phyloP scores from a whole-genome alignment of 2,113 vertebrate genomes.

The Sapayoa aenigma region DNA sequence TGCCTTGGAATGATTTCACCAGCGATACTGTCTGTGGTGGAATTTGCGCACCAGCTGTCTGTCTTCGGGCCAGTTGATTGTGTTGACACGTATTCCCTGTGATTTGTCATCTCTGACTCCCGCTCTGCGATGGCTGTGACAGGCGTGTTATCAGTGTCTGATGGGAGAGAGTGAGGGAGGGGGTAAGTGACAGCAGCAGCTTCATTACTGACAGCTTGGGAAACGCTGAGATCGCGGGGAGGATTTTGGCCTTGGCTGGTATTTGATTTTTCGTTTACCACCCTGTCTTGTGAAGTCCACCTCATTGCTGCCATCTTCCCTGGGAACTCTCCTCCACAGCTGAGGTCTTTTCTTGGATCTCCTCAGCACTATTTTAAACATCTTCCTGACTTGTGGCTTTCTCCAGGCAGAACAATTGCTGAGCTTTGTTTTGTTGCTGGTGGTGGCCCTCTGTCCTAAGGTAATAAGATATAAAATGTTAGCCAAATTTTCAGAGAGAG shows the following conservation, averaged over 20 bases:
- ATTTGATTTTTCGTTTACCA: neutral
- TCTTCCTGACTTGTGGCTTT: neutral
- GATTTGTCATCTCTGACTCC: conserved; percentile 61
- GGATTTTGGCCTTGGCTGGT: neutral
- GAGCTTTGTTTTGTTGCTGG: neutral
- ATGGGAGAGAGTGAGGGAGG: neutral
- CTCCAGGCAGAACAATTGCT: neutral
- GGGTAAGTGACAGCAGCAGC: conserved; percentile 31
- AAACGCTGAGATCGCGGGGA: neutral
- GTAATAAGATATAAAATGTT: neutral
- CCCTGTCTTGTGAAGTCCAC: rapidly evolving
- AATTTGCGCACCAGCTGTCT: conserved; percentile 63
- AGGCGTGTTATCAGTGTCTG: conserved; percentile 46
- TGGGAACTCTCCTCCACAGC: neutral
- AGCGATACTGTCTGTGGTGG: conserved; percentile 27
- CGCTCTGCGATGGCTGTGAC: conserved; percentile 23
- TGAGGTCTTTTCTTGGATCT: neutral
- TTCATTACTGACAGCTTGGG: neutral
- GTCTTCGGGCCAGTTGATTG: conserved; percentile 56
- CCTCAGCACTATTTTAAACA: rapidly evolving
- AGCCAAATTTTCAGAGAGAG: neutral
- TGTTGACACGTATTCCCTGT: conserved; percentile 60
- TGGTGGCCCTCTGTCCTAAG: neutral
- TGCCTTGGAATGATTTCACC: conserved; percentile 44
- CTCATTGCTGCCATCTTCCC: neutral